Evolutionary conservation across 2,797 vertebrate genomes (phyloP).

Genomic region (Halcyon badia): DNA sequence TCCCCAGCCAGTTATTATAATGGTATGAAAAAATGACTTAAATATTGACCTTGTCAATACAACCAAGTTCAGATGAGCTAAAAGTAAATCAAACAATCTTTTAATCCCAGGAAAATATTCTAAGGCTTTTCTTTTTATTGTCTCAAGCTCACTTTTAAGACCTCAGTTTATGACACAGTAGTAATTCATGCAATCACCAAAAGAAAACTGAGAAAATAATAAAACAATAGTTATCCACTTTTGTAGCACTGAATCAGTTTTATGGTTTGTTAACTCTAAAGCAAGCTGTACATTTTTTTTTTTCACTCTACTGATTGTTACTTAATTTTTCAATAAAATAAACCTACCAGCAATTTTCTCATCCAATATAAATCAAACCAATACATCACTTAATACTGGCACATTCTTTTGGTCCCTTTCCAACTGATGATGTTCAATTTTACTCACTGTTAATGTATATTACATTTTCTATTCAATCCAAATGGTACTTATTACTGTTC

Average conservation of each 20-base stretch:
- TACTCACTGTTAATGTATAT: not conserved
- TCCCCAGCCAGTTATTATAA: not conserved
- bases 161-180: not conserved
- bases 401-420: not conserved
- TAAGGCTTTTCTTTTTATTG: constrained; percentile 10
- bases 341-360: not conserved
- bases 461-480: not conserved
- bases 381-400: not conserved
- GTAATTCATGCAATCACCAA: not conserved
- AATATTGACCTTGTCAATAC: constrained; percentile 31
- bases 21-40: constrained; percentile 7
- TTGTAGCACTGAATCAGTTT: not conserved
- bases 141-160: constrained; percentile 17
- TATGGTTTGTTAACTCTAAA: constrained; percentile 14
- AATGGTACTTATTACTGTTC: not conserved
- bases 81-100: constrained; percentile 36
- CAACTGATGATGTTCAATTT: not conserved
- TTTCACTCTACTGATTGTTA: not conserved
- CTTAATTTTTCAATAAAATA: constrained; percentile 7
- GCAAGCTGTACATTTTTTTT: not conserved
- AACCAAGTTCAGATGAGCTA: not conserved
- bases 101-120: constrained; percentile 20
- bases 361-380: not conserved
- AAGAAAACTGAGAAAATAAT: constrained; percentile 1
- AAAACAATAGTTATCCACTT: not conserved